These are phyloP conservation scores for Ophiodon elongatus DNA, from an alignment of 2,113 vertebrate species.

Conservation along the genomic window DNA sequence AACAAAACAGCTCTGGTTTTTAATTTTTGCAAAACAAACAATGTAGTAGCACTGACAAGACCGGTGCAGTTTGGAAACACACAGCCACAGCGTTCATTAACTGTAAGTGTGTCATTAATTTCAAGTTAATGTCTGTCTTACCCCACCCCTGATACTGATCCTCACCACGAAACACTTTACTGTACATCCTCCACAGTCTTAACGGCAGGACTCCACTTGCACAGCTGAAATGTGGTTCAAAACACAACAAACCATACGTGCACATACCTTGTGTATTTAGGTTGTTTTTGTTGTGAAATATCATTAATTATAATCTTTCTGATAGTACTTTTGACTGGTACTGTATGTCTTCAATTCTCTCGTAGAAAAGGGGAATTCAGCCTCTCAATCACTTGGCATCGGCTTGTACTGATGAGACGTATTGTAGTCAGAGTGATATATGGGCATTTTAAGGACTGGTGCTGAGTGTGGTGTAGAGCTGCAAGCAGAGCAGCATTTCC, in stretches of 20 bases:
- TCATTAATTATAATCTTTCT: neutral
- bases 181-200: constrained; percentile 19
- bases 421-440: constrained; percentile 51
- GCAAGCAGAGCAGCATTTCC: constrained; percentile 37
- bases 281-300: neutral
- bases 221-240: neutral
- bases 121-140: neutral
- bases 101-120: neutral
- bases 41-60: neutral
- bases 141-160: neutral
- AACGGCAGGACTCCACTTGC: neutral
- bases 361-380: neutral
- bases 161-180: neutral
- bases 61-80: neutral
- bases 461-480: constrained; percentile 43
- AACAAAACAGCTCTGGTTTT: neutral
- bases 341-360: neutral
- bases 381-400: constrained; percentile 18
- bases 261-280: neutral
- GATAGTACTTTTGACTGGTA: no score
- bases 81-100: neutral
- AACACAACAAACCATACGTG: neutral
- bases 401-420: constrained; percentile 25
- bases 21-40: neutral
- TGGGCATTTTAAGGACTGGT: constrained; percentile 45